These are phyloP conservation scores for Drosophila melanica DNA, from an alignment of 1,140 invertebrate genomes.

Conservation along the genomic window DNA sequence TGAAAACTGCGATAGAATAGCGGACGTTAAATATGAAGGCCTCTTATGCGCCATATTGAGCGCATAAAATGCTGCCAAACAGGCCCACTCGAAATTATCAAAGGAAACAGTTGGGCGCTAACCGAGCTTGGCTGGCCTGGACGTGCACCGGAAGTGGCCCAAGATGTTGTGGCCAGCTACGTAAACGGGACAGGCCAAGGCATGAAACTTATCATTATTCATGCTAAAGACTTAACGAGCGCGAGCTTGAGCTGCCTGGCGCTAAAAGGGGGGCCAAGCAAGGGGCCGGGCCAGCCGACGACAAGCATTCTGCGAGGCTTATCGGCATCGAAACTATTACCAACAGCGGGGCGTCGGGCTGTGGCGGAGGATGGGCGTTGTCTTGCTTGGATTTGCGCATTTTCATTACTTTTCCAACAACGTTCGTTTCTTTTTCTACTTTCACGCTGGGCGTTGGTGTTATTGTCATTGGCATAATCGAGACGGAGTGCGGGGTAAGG, in stretches of 20 bases:
- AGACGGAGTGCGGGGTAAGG: constrained; percentile 5
- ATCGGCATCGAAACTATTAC: constrained; percentile 71
- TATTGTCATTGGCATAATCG: constrained; percentile 80
- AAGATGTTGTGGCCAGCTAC: constrained; percentile 59
- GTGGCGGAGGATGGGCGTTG: constrained; percentile 34
- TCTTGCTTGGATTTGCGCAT: constrained; percentile 66
- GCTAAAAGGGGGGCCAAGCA: background rate
- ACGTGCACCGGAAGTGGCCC: constrained; percentile 50
- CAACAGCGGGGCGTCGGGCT: constrained; percentile 48
- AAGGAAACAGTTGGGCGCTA: constrained; percentile 12
- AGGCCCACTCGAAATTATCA: constrained; percentile 65
- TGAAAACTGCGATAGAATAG: constrained; percentile 51
- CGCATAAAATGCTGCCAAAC: constrained; percentile 75
- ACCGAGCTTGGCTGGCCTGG: background rate
- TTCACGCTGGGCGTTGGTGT: constrained; percentile 47
- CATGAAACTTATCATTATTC: constrained; percentile 82
- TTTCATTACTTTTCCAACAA: constrained; percentile 65
- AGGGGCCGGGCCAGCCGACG: background rate
- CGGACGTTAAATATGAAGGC: constrained; percentile 19
- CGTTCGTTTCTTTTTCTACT: constrained; percentile 2
- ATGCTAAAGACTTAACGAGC: constrained; percentile 84
- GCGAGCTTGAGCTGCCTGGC: constrained; percentile 35
- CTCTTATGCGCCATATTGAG: constrained; percentile 67
- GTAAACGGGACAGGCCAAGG: constrained; percentile 23
- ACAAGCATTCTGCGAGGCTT: constrained; percentile 43